These are phyloP conservation scores for Tympanoctomys barrerae DNA, from an alignment of 2,797 vertebrate genomes.

Conservation along the genomic window DNA sequence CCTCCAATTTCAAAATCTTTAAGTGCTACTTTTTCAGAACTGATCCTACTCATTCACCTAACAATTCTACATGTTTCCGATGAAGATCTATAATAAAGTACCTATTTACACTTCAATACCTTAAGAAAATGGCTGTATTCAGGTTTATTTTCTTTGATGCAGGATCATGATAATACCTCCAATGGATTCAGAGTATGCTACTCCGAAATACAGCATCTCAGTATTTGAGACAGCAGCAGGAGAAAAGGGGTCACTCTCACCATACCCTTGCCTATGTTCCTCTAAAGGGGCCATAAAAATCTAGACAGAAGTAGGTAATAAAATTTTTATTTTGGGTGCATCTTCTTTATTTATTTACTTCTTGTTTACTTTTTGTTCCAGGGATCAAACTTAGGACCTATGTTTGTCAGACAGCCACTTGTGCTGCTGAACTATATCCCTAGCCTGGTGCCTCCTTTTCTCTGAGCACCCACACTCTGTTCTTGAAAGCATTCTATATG, in stretches of 20 bases:
- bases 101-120: neutral
- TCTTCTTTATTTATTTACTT: no score
- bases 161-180: neutral
- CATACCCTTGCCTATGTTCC: neutral
- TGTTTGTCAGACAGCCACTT: no score
- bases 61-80: neutral
- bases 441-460: neutral
- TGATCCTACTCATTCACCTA: constrained; percentile 1
- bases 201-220: neutral
- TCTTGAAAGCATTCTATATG: neutral
- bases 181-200: neutral
- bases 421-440: no score
- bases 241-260: neutral
- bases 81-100: neutral
- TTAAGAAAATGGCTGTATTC: neutral
- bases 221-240: neutral
- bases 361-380: no score
- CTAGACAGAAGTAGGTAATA: neutral
- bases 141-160: neutral
- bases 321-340: neutral
- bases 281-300: neutral
- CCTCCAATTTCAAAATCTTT: neutral
- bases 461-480: neutral
- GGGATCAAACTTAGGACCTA: no score
- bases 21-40: neutral